A percentile compares a stretch with the other conserved stretches of the same genome.
Conservation (phyloP, 2,797 vertebrate genomes). For the Philypnodon macrostomus region DNA sequence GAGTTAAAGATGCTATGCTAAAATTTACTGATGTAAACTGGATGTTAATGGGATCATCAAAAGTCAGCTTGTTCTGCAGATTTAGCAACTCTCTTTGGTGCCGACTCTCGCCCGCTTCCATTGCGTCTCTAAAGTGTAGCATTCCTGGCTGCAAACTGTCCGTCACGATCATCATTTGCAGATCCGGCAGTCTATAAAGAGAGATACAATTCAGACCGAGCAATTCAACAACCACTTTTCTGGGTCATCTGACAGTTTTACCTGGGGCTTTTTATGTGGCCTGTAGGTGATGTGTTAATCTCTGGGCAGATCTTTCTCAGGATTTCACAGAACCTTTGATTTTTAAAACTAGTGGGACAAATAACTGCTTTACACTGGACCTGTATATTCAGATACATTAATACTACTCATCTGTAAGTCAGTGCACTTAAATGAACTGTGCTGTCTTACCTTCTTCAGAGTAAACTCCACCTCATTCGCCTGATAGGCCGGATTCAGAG, state of each 20-base stretch:
- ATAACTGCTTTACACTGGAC: slow-evolving; percentile 88
- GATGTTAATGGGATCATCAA: slow-evolving; percentile 86
- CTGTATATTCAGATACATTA: slow-evolving; percentile 63
- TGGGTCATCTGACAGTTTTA: too few relatives aligned
- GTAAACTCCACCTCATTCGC: slow-evolving; percentile 80
- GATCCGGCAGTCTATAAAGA: slow-evolving; percentile 80
- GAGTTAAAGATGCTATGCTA: background rate
- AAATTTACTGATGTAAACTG: slow-evolving; percentile 89
- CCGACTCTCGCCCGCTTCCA: slow-evolving; percentile 77
- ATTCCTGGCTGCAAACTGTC: slow-evolving; percentile 82
- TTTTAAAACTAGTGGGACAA: slow-evolving; percentile 85
- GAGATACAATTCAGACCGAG: background rate
- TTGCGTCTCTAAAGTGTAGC: slow-evolving; percentile 82
- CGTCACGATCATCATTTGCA: slow-evolving; percentile 78
- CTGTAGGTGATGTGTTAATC: slow-evolving; percentile 68
- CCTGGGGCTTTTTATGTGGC: slow-evolving; percentile 81
- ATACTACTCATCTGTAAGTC: too few relatives aligned
- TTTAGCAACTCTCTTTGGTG: slow-evolving; percentile 73
- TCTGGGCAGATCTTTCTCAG: slow-evolving; percentile 85
- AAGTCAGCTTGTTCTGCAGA: slow-evolving; percentile 77
- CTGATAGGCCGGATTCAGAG: slow-evolving; percentile 88
- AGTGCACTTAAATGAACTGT: background rate
- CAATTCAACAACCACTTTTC: too few relatives aligned
- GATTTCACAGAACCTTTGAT: slow-evolving; percentile 85
- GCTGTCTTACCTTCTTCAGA: slow-evolving; percentile 82